Conservation (phyloP, 2,888 invertebrate species). For the Petrolisthes cinctipes region DNA sequence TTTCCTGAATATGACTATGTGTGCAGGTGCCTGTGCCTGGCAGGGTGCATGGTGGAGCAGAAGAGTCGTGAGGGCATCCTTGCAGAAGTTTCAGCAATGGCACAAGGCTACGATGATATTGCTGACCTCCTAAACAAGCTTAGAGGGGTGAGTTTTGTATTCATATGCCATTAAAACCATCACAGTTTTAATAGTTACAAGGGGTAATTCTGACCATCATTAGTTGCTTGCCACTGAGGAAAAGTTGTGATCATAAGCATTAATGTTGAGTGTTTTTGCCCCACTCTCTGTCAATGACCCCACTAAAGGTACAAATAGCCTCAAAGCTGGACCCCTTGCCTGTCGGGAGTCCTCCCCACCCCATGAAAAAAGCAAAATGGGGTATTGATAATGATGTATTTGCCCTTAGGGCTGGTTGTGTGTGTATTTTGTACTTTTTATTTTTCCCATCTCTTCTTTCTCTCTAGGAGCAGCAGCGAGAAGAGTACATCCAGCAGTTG, state of each 20-base stretch:
- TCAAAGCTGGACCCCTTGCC: too few species aligned
- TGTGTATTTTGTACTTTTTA: too few species aligned
- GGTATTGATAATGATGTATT: too few species aligned
- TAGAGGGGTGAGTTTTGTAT: slow-evolving; percentile 72
- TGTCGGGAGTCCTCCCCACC: too few species aligned
- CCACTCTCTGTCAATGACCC: too few species aligned
- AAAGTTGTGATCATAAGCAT: too few species aligned
- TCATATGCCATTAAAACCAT: background rate
- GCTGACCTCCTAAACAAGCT: slow-evolving; percentile 78
- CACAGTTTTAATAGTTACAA: background rate
- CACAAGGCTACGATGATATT: slow-evolving; percentile 79
- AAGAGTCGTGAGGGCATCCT: slow-evolving; percentile 79
- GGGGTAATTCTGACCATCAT: background rate
- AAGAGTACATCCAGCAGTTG: slow-evolving; percentile 76
- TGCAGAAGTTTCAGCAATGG: slow-evolving; percentile 82
- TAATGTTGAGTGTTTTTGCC: too few species aligned
- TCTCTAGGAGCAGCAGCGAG: slow-evolving; percentile 69
- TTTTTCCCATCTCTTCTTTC: background rate
- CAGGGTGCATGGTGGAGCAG: slow-evolving; percentile 79
- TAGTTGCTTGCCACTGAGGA: background rate
- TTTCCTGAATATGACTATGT: background rate
- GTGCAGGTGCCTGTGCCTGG: slow-evolving; percentile 77
- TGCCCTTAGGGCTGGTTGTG: too few species aligned
- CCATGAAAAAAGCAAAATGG: too few species aligned
- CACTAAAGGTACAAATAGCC: too few species aligned